A percentile compares a stretch with the other conserved stretches of the same genome.
phyloP scores from a whole-genome alignment of 2,888 invertebrate species.

The Drosophila stalkeri region DNA sequence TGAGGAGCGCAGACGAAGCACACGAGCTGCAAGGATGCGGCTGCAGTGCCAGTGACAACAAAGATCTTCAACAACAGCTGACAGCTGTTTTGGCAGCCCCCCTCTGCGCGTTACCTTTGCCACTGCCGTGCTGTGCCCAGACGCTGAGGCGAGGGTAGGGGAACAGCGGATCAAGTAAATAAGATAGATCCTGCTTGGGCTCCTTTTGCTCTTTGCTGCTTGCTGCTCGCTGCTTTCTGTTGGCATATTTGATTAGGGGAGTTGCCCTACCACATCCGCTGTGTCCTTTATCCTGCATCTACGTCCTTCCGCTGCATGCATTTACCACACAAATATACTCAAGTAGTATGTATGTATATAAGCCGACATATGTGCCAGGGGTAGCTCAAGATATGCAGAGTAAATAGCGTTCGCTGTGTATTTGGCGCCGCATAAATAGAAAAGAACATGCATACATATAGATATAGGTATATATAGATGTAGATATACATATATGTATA shows the following conservation, averaged over 20 bases:
- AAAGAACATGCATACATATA: constrained; percentile 4
- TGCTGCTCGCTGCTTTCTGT: constrained; percentile 1
- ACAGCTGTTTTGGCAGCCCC: constrained; percentile 67
- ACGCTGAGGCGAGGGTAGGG: constrained; percentile 10
- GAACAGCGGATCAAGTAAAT: constrained; percentile 15
- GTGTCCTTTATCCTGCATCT: constrained; percentile 60
- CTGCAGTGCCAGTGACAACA: constrained; percentile 60
- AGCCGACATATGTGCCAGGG: constrained; percentile 23
- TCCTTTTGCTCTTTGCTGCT: constrained; percentile 12
- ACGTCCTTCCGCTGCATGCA: constrained; percentile 60
- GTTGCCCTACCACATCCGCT: constrained; percentile 73
- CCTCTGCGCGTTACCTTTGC: constrained; percentile 40
- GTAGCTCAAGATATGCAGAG: constrained; percentile 53
- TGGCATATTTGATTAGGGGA: constrained; percentile 74
- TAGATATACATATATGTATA: not conserved
- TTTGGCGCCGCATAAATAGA: constrained; percentile 50
- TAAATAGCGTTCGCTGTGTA: constrained; percentile 41
- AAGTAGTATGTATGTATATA: constrained; percentile 1
- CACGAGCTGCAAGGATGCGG: constrained; percentile 26
- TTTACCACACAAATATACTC: constrained; percentile 24
- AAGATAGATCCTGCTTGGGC: constrained; percentile 59
- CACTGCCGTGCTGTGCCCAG: constrained; percentile 38
- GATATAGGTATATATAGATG: not conserved
- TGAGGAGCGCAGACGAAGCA: constrained; percentile 19
- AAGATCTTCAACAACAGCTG: constrained; percentile 68